Conservation (phyloP, 2,888 invertebrate genomes). For the Sialis fuliginosa region DNA sequence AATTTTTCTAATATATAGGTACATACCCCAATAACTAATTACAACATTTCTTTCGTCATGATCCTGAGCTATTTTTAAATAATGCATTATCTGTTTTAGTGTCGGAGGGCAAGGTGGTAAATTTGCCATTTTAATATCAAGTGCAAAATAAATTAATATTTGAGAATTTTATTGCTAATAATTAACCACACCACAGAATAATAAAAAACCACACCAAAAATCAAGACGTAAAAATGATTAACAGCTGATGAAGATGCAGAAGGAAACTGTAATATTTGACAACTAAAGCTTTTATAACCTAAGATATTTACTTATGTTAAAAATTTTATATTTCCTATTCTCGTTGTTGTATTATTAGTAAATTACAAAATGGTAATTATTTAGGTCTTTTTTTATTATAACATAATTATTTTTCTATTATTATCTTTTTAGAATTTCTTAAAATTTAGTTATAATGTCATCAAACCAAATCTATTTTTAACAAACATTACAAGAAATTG, state of each 20-base stretch:
- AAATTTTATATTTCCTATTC: too few relatives aligned
- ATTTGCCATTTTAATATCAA: conserved; percentile 17
- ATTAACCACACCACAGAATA: too few relatives aligned
- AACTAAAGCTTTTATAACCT: too few relatives aligned
- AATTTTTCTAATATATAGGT: not conserved
- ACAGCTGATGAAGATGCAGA: too few relatives aligned
- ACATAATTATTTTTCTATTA: not conserved
- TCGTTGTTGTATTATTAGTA: too few relatives aligned
- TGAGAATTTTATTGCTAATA: too few relatives aligned
- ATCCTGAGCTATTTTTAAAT: conserved; percentile 78
- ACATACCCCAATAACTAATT: conserved; percentile 79
- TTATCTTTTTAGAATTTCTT: not conserved
- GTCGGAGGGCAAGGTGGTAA: conserved; percentile 58
- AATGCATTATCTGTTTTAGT: conserved; percentile 76
- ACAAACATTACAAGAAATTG: not conserved
- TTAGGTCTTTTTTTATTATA: too few relatives aligned
- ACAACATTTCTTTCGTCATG: conserved; percentile 81
- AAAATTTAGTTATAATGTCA: not conserved
- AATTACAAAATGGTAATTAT: too few relatives aligned
- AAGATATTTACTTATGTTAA: too few relatives aligned
- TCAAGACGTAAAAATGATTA: too few relatives aligned
- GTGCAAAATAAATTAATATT: not conserved
- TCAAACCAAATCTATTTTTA: not conserved
- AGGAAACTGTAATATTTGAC: too few relatives aligned
- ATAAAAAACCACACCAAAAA: too few relatives aligned